A percentile compares a stretch with the other conserved stretches of the same genome.
These are phyloP conservation scores for Puntigrus tetrazona DNA, from an alignment of 2,113 vertebrate species.

Conservation along the genomic window DNA sequence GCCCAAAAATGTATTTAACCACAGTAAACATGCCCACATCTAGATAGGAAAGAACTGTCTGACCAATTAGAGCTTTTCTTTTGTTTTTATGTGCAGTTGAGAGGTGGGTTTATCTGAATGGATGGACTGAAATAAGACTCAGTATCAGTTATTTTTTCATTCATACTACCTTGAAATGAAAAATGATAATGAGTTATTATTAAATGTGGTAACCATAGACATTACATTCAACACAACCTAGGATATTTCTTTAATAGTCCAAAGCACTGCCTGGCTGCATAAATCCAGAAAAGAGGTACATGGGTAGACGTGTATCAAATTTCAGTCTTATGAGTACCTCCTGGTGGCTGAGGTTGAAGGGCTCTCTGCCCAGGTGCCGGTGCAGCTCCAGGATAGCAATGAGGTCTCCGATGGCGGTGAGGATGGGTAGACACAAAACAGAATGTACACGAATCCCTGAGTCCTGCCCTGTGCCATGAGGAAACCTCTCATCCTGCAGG, in stretches of 20 bases:
- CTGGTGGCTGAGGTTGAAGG: slow-evolving; percentile 92
- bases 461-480: slow-evolving; percentile 92
- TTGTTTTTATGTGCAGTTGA: neutral
- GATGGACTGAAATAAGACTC: neutral
- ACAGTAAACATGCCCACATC: neutral
- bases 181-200: neutral
- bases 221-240: neutral
- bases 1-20: neutral
- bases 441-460: slow-evolving; percentile 93
- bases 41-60: neutral
- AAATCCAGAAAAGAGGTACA: neutral
- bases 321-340: slow-evolving; percentile 78
- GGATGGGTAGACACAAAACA: slow-evolving; percentile 94
- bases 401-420: slow-evolving; percentile 94
- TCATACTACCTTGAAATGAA: neutral
- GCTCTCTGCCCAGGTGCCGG: slow-evolving; percentile 89
- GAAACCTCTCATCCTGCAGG: slow-evolving; percentile 91
- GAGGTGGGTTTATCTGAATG: neutral
- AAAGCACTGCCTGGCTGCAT: neutral
- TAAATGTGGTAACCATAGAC: neutral
- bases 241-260: neutral
- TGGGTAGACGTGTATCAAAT: neutral
- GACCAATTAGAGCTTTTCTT: neutral
- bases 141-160: neutral
- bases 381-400: slow-evolving; percentile 96